Conservation (phyloP, 2,113 vertebrate genomes). For the Odocoileus virginianus region DNA sequence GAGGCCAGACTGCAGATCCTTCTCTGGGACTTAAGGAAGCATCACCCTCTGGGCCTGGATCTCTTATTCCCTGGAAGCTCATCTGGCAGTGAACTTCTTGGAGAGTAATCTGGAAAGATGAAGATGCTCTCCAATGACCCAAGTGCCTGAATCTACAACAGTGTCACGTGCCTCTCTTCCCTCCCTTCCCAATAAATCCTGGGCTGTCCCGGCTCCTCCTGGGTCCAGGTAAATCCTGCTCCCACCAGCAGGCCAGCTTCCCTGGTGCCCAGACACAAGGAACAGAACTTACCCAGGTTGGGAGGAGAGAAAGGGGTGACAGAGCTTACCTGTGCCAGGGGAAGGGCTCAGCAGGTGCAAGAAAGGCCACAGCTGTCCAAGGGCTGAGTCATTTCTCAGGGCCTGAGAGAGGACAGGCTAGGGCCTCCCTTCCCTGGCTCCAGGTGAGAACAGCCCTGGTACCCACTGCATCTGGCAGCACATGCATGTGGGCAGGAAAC, state of each 20-base stretch:
- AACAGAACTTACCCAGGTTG: no score
- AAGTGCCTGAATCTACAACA: not conserved
- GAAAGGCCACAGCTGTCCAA: not conserved
- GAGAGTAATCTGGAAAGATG: not conserved
- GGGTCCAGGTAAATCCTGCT: not conserved
- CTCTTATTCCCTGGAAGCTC: not conserved
- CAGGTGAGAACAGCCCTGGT: accelerated
- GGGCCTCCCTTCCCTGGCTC: not conserved
- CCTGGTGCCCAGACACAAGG: accelerated
- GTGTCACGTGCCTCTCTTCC: no score
- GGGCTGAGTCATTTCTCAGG: accelerated
- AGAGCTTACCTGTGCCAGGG: not conserved
- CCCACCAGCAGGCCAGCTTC: not conserved
- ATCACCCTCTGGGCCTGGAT: accelerated
- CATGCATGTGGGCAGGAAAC: no score
- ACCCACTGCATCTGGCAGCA: accelerated
- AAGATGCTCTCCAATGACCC: accelerated
- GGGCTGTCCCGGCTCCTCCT: no score
- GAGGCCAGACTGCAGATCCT: not conserved
- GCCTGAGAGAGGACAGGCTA: not conserved
- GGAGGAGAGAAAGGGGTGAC: no score
- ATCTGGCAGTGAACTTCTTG: not conserved
- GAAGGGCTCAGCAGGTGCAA: not conserved
- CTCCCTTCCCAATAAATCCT: not conserved
- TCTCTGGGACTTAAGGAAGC: not conserved